Evolutionary conservation across 2,113 vertebrate species (phyloP).

Genomic region (Acanthochromis polyacanthus): DNA sequence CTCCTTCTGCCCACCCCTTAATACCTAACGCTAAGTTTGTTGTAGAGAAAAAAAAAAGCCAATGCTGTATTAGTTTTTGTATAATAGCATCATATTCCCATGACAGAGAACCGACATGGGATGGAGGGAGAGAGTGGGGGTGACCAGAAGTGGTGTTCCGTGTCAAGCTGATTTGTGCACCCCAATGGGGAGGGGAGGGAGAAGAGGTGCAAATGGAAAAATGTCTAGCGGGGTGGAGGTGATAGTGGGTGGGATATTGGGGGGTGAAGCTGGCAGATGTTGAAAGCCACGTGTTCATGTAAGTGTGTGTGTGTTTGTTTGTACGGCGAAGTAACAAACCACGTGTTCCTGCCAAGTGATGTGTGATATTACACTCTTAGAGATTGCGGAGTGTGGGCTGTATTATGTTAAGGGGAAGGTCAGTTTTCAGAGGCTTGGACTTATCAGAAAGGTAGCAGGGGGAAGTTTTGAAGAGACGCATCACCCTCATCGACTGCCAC

Average conservation of each 20-base stretch:
- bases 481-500: background rate
- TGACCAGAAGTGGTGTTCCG: constrained; percentile 76
- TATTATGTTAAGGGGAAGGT: constrained; percentile 11
- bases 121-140: constrained; percentile 38
- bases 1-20: constrained; percentile 31
- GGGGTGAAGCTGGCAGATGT: constrained; percentile 60
- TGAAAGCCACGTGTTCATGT: constrained; percentile 39
- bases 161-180: constrained; percentile 78
- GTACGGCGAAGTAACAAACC: constrained; percentile 16
- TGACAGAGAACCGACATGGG: constrained; percentile 21
- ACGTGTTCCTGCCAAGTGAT: constrained; percentile 37
- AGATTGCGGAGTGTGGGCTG: background rate
- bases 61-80: constrained; percentile 69
- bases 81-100: constrained; percentile 66
- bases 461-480: background rate
- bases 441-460: constrained; percentile 16
- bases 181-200: constrained; percentile 70
- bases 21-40: constrained; percentile 31
- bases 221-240: constrained; percentile 63
- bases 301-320: constrained; percentile 39
- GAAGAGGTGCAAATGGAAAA: constrained; percentile 90
- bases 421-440: background rate
- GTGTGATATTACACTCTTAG: constrained; percentile 31
- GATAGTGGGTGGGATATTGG: constrained; percentile 73
- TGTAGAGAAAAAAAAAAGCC: constrained; percentile 28